Evolutionary conservation across 2,797 vertebrate species (phyloP), one percentile per base, ranked within the genome.

Genomic region (Perodicticus potto): DNA sequence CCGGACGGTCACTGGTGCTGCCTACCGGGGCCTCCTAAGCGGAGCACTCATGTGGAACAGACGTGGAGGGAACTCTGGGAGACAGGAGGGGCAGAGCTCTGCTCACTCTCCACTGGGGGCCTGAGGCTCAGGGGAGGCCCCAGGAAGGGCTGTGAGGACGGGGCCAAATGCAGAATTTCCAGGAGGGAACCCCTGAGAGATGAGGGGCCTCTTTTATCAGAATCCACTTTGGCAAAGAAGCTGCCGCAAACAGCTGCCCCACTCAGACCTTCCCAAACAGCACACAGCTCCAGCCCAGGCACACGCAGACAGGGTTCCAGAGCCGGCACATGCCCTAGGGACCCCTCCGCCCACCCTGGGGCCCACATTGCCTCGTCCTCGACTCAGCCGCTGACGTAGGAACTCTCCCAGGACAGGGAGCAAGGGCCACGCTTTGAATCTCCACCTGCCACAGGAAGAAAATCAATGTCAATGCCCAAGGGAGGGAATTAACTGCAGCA

Each of bases 381-480:
- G 0, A 73, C 88, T 89, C 93, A 77, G 89, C 94, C 80, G 85
- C 90, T 3, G 0, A 81, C 92, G 96, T 63, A 94, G 0, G 0
- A 63, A 86, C 69, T 49, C 98, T 98, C 97, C 0, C 40, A 97
- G 98, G 95, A 98, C n/a, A 32, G 53, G 85, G 97, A 97, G 96
- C 96, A 97, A 97, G 96, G 96, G 96, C 95, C 96, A 95, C 1
- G 16, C 96, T 97, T 93, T 88, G 97, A 97, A 95, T 98, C 95
- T 97, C 97, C 89, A 37, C 82, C 65, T 67, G 65, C 95, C 97
- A 97, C 93, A 63, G 13, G 96, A 98, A 94, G 93, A 97, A 98
- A 98, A 98, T 98, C 96, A n/a, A 98, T 98, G 97, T 61, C 96
- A 94, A 76, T 81, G 88, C 98, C 97, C 98, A 97, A 82, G 94